Percentiles rank a stretch among this genome's conserved stretches.
These are phyloP conservation scores for Dasypogon diadema DNA, from an alignment of 2,888 invertebrate species.

Conservation along the genomic window DNA sequence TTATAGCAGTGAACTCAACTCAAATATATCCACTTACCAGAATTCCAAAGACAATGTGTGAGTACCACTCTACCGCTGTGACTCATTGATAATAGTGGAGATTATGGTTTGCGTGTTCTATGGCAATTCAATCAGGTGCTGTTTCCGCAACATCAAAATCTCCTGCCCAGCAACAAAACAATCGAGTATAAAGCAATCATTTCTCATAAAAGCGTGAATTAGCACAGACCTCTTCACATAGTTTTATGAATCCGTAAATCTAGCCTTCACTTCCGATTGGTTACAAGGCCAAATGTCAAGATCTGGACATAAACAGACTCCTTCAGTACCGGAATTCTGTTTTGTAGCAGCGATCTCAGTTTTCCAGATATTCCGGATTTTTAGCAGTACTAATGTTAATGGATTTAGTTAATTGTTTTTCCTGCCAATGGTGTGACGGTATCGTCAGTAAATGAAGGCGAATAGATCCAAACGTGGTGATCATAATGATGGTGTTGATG, in stretches of 20 bases:
- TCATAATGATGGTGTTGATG: background rate
- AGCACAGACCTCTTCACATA: background rate
- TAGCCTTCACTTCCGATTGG: background rate
- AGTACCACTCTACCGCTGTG: background rate
- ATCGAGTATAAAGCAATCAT: background rate
- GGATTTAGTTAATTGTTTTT: background rate
- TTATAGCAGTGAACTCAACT: no score
- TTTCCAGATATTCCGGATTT: no score
- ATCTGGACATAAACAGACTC: background rate
- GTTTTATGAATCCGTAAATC: background rate
- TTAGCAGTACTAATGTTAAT: background rate
- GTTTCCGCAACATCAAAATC: background rate
- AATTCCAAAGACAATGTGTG: conserved; percentile 3
- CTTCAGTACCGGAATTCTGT: no score
- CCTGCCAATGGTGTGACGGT: background rate
- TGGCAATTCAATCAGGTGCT: background rate
- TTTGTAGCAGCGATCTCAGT: no score
- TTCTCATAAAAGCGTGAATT: background rate
- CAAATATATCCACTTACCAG: no score
- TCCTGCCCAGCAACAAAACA: background rate
- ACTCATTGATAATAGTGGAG: background rate
- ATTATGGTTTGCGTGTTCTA: conserved; percentile 19
- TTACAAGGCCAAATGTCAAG: background rate
- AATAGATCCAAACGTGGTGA: background rate
- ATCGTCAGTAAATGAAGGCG: background rate